Evolutionary conservation across 2,888 invertebrate species (phyloP), one percentile per base, ranked within the genome.

Genomic region (Pachliopta kotzebuea): DNA sequence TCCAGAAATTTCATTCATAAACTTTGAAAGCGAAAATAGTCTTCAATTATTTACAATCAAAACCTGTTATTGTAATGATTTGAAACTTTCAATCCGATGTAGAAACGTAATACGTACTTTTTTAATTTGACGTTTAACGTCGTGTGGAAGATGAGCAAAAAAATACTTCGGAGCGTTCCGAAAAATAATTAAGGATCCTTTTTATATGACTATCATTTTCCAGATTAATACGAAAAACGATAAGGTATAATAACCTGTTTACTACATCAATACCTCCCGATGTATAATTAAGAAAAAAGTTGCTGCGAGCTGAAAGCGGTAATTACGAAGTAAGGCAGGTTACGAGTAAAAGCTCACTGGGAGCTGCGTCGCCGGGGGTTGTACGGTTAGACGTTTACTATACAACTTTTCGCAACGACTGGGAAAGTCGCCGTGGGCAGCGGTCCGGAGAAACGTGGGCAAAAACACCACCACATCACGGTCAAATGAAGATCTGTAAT

Each of bases 401-500:
- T 65, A 71, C 67, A 67, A 71, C 69, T 73, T 83, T 82, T 81
- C 83, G 76, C 77, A 77, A 74, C 76, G 72, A 77, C 83, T 86
- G 88, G 86, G 45, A 85, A 90, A 86, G 84, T 79, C 67, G 60
- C 71, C 65, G 73, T 71, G 72, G 72, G 65, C 75, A 79, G 72
- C 68, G 72, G 80, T 77, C 68, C 80, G 76, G 76, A 70, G 80
- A 81, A 86, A 81, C 83, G 86, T 85, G 70, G 69, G 80, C 81
- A 88, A 89, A 90, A 86, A 85, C 68, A 45, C 62, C 76, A 72
- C 71, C 76, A 77, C 81, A 86, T 83, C 88, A 90, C 89, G 90
- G 85, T 89, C 87, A 89, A 90, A 90, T 90, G 90, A 88, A 90
- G 88, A 88, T 84, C 73, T 86, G 88, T 86, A 87, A 90, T 90